Evolutionary conservation across 2,888 invertebrate species (phyloP).

Genomic region (Cremastobaeus sp.): DNA sequence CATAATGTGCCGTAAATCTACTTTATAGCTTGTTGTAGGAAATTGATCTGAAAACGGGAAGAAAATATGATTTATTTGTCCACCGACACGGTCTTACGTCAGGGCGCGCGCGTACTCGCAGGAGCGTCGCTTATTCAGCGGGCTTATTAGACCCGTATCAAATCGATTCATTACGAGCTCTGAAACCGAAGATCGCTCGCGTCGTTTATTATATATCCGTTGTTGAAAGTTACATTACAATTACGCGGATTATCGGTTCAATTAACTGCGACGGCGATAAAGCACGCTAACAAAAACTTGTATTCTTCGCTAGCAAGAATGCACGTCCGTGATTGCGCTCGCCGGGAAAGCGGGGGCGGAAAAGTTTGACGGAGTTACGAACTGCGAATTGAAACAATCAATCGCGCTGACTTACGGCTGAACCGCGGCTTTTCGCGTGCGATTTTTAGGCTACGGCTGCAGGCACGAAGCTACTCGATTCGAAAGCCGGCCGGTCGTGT

Average conservation of each 20-base stretch:
- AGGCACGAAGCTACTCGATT: too few relatives aligned
- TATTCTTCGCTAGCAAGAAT: too few relatives aligned
- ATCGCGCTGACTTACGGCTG: too few relatives aligned
- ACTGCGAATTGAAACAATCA: too few relatives aligned
- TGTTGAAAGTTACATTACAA: slow-evolving; percentile 49
- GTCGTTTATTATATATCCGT: slow-evolving; percentile 40
- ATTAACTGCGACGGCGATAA: slow-evolving; percentile 40
- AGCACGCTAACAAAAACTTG: slow-evolving; percentile 33
- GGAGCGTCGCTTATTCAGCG: slow-evolving; percentile 24
- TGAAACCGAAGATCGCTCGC: slow-evolving; percentile 40
- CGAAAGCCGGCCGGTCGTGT: too few relatives aligned
- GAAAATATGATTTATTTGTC: slow-evolving; percentile 56
- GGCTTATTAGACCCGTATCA: slow-evolving; percentile 47
- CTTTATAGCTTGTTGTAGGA: slow-evolving; percentile 59
- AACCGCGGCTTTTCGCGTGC: too few relatives aligned
- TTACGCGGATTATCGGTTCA: slow-evolving; percentile 45
- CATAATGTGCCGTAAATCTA: slow-evolving; percentile 61
- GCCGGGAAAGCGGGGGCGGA: background rate
- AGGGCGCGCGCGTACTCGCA: slow-evolving; percentile 34
- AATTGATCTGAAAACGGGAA: slow-evolving; percentile 57
- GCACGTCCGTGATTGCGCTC: too few relatives aligned
- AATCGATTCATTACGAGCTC: slow-evolving; percentile 47
- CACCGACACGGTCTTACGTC: slow-evolving; percentile 38
- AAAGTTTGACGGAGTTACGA: too few relatives aligned
- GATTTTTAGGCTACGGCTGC: too few relatives aligned